Evolutionary conservation across 2,797 vertebrate species (phyloP).

Genomic region (Premnoplex brunnescens): DNA sequence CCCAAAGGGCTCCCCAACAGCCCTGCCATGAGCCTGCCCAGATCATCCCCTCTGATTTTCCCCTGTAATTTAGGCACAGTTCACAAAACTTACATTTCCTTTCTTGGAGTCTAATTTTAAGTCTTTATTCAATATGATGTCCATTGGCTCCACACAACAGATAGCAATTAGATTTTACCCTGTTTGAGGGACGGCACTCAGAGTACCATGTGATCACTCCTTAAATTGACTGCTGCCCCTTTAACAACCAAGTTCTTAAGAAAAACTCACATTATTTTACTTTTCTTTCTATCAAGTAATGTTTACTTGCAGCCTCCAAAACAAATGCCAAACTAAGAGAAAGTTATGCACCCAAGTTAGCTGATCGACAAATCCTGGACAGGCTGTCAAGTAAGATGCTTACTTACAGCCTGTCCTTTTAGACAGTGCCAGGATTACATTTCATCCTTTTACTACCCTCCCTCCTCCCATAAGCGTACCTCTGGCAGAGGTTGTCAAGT

Average conservation of each 20-base stretch:
- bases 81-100: background rate
- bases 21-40: background rate
- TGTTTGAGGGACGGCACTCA: background rate
- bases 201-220: background rate
- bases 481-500: slow-evolving; percentile 9
- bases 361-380: background rate
- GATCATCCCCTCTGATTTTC: background rate
- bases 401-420: background rate
- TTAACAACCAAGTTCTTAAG: background rate
- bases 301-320: background rate
- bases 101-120: background rate
- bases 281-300: background rate
- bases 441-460: background rate
- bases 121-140: background rate
- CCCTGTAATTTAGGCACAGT: background rate
- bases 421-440: background rate
- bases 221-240: background rate
- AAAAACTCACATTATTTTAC: background rate
- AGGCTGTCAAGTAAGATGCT: background rate
- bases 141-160: background rate
- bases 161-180: background rate
- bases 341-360: background rate
- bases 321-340: background rate
- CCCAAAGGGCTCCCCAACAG: background rate
- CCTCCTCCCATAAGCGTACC: background rate